Evolutionary conservation across 2,797 vertebrate genomes (phyloP).

Genomic region (Scomberomorus guttatus): DNA sequence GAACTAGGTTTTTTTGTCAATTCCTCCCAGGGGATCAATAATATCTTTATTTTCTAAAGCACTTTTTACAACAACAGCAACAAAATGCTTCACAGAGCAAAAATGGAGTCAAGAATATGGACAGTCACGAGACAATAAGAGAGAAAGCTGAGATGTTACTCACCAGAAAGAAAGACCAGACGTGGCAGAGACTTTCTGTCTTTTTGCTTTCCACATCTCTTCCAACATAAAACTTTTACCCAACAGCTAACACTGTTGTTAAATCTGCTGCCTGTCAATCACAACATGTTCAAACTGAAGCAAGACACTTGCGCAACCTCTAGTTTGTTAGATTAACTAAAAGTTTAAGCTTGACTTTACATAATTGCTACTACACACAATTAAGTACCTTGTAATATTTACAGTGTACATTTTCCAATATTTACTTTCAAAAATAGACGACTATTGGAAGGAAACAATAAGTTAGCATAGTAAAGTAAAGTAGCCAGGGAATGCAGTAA

Average conservation of each 20-base stretch:
- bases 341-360: background rate
- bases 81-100: background rate
- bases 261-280: slow-evolving; percentile 50
- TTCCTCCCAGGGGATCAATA: background rate
- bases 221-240: slow-evolving; percentile 19
- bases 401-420: background rate
- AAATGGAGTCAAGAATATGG: background rate
- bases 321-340: slow-evolving; percentile 8
- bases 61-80: background rate
- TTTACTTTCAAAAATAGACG: background rate
- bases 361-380: background rate
- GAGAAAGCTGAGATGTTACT: too few relatives aligned
- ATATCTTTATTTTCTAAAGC: background rate
- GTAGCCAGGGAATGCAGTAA: slow-evolving; percentile 9
- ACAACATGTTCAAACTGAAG: slow-evolving; percentile 46
- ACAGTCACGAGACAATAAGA: background rate
- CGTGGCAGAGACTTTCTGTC: slow-evolving; percentile 7
- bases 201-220: slow-evolving; percentile 23
- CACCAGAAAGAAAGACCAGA: background rate
- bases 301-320: background rate
- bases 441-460: background rate
- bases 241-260: slow-evolving; percentile 19
- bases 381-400: background rate
- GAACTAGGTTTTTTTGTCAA: background rate
- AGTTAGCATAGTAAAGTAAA: background rate